Conservation (phyloP, 64 coral and sea anemone genomes). For the Porites australiensis region DNA sequence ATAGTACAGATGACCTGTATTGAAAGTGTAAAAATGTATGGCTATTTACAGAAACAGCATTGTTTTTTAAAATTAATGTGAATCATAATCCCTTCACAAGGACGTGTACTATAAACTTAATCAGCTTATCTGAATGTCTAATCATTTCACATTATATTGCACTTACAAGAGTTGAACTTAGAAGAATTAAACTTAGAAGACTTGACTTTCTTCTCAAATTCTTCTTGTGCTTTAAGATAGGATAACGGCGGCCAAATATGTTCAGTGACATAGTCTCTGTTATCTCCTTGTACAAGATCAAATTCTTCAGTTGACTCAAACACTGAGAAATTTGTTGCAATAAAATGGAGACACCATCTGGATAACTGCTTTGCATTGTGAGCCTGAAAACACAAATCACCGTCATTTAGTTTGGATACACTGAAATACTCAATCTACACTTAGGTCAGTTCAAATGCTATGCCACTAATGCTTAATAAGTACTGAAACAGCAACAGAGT, state of each 20-base stretch:
- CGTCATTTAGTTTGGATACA: background rate
- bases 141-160: slow-evolving; percentile 70
- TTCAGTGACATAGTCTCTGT: slow-evolving; percentile 68
- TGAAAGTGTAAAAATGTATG: no score
- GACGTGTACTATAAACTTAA: no score
- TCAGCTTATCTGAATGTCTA: background rate
- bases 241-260: slow-evolving; percentile 89
- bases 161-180: slow-evolving; percentile 17
- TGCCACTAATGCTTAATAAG: no score
- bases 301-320: slow-evolving; percentile 82
- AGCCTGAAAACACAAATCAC: slow-evolving; percentile 48
- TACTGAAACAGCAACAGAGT: no score
- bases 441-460: no score
- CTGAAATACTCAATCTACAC: no score
- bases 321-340: slow-evolving; percentile 86
- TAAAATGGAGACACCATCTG: slow-evolving; percentile 88
- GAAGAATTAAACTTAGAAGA: background rate
- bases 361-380: slow-evolving; percentile 80
- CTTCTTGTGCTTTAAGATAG: slow-evolving; percentile 82
- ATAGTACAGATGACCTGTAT: no score
- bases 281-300: slow-evolving; percentile 75
- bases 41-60: no score
- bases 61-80: no score
- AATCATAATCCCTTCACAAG: no score
- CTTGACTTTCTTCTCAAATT: slow-evolving; percentile 68